A percentile compares a stretch with the other conserved stretches of the same genome.
These are phyloP conservation scores for Craseonycteris thonglongyai DNA, from an alignment of 2,113 vertebrate genomes.

Conservation along the genomic window DNA sequence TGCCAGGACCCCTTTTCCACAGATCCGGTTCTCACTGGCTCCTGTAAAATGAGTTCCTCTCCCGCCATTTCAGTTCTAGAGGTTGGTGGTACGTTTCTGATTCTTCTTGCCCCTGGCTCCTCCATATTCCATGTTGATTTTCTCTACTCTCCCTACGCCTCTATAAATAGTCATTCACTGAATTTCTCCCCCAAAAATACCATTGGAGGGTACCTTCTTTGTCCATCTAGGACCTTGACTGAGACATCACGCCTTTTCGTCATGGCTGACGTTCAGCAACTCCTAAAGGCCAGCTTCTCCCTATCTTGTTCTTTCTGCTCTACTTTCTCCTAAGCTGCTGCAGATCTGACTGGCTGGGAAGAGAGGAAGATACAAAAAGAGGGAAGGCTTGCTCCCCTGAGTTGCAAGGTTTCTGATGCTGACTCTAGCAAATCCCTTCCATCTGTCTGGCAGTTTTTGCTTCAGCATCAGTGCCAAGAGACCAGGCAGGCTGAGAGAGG, in stretches of 20 bases:
- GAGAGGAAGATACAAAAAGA: neutral
- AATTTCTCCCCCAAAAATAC: neutral
- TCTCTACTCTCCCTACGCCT: neutral
- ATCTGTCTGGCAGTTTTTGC: constrained; percentile 23
- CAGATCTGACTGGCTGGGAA: neutral
- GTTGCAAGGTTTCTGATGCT: neutral
- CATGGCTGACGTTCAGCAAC: neutral
- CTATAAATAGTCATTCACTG: neutral
- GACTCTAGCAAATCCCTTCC: constrained; percentile 29
- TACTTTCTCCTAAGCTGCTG: neutral
- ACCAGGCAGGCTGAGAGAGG: neutral
- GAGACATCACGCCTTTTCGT: neutral
- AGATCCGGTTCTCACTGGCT: neutral
- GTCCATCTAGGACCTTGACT: neutral
- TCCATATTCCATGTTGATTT: neutral
- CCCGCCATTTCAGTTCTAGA: neutral
- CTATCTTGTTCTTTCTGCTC: neutral
- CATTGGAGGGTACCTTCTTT: neutral
- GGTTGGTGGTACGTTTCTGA: neutral
- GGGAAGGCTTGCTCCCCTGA: neutral
- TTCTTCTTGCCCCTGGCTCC: neutral
- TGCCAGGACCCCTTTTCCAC: neutral
- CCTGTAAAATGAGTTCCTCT: neutral
- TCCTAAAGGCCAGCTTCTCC: neutral
- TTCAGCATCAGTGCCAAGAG: neutral